Evolutionary conservation across 2,888 invertebrate species (phyloP).

Genomic region (Pterostichus niger): DNA sequence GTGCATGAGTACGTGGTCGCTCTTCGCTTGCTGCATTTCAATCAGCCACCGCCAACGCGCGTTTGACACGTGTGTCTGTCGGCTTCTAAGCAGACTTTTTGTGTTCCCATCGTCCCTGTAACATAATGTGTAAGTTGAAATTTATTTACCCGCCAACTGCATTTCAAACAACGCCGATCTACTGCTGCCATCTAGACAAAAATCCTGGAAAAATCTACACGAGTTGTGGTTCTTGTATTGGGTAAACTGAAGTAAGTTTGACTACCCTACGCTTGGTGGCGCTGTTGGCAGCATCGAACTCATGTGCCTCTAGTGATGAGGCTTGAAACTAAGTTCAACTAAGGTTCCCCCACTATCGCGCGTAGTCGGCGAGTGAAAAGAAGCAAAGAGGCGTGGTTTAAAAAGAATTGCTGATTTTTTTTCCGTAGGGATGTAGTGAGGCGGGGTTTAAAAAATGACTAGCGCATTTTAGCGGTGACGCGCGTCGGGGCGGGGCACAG

Average conservation of each 20-base stretch:
- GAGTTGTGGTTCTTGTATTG: background rate
- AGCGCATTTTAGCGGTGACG: constrained; percentile 73
- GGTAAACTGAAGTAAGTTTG: background rate
- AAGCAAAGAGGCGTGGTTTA: constrained; percentile 72
- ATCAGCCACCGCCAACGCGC: constrained; percentile 33
- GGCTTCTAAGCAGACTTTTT: constrained; percentile 8
- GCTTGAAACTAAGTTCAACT: background rate
- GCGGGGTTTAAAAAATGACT: constrained; percentile 76
- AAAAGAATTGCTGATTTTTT: constrained; percentile 73
- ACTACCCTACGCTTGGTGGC: constrained; percentile 41
- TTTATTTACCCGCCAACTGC: background rate
- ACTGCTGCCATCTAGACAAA: constrained; percentile 33
- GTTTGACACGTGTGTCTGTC: constrained; percentile 25
- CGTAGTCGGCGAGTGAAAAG: constrained; percentile 39
- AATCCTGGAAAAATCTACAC: background rate
- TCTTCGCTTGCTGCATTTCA: constrained; percentile 26
- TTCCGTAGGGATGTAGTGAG: constrained; percentile 73
- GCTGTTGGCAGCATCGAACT: background rate
- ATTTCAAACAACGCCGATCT: background rate
- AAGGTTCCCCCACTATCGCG: constrained; percentile 6
- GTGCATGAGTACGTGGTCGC: background rate
- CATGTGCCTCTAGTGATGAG: constrained; percentile 1
- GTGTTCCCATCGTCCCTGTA: background rate
- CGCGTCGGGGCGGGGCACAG: constrained; percentile 73
- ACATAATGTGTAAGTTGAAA: background rate